phyloP scores from a whole-genome alignment of 1,140 invertebrate genomes.

The Nasonia giraulti region DNA sequence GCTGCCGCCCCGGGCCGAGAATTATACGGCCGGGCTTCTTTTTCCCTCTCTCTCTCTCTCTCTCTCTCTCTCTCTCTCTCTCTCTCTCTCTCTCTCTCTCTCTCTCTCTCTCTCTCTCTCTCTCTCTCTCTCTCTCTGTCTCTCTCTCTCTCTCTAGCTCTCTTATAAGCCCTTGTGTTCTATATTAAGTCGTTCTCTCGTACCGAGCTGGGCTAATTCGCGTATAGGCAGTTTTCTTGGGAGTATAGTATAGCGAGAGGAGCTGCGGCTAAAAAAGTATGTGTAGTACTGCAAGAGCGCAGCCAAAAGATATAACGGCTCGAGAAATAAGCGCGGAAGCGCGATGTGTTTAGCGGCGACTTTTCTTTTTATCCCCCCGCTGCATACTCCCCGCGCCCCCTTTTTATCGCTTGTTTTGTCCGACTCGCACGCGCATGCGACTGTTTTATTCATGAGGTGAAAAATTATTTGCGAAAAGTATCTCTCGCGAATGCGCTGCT shows the following conservation, averaged over 20 bases:
- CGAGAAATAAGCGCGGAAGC: not conserved
- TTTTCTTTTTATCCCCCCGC: not conserved
- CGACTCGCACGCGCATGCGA: not conserved
- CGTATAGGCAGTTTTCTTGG: not conserved
- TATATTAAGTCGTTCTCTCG: slow-evolving; percentile 2
- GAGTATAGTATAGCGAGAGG: not conserved
- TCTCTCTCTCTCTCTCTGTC: not conserved
- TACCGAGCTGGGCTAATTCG: not conserved
- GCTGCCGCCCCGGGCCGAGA: not conserved
- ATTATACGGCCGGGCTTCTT: slow-evolving; percentile 21
- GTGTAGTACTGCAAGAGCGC: not conserved
- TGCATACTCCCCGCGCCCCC: not conserved
- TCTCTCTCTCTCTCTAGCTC: not conserved
- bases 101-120: too few relatives aligned
- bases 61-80: not conserved
- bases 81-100: not conserved
- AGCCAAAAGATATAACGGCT: slow-evolving; percentile 1
- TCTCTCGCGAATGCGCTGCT: not conserved
- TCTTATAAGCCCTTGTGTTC: not conserved
- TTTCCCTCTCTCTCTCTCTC: not conserved
- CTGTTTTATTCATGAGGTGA: slow-evolving; percentile 6
- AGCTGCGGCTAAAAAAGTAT: not conserved
- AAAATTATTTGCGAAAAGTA: not conserved
- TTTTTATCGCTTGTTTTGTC: not conserved
- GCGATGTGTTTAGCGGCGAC: not conserved